Evolutionary conservation across 2,113 vertebrate genomes (phyloP), one percentile per base, ranked within the genome.

Genomic region (Notothenia coriiceps): DNA sequence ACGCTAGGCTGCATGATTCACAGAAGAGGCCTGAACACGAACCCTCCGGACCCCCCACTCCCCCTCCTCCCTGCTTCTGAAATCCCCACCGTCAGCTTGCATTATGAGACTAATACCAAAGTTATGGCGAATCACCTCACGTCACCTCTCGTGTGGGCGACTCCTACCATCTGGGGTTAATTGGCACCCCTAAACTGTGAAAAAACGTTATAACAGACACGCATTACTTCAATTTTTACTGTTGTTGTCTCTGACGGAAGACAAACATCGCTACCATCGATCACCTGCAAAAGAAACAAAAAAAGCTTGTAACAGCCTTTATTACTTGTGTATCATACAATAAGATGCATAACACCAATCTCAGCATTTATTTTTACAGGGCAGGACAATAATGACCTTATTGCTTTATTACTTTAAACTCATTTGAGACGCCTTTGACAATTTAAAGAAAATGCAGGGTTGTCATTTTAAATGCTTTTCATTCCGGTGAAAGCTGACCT

Each of bases 1-100:
- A 94, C 92, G 92, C 91, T 89, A 94, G 77, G 86, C 87, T 79
- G 72, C 66, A 67, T 84, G 89, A 88, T 87, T 92, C 88, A 88
- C 77, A 86, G 73, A 76, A 79, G 77, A 87, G 68, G 81, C 70
- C 86, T 43, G 75, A 85, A 62, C 77, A 70, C 47, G 66, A 90
- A 79, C 73, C 74, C 70, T 62, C 14, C 43, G 70, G 60, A 84
- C 71, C 49, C 77, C 57, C 60, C 44, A 5, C 59, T n/a, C 33
- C 47, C 65, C 70, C 29, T 29, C 66, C 57, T 65, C 63, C 12
- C 62, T 78, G 77, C 84, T 85, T 51, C 82, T 85, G 81, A 85
- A 87, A 88, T 74, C 82, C 71, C 49, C 82, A 72, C 86, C n/a
- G 55, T 86, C 82, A 70, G 61, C 75, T 59, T 65, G 76, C 74